These are phyloP conservation scores for Latheticus oryzae DNA, from an alignment of 2,888 invertebrate genomes.

Conservation along the genomic window DNA sequence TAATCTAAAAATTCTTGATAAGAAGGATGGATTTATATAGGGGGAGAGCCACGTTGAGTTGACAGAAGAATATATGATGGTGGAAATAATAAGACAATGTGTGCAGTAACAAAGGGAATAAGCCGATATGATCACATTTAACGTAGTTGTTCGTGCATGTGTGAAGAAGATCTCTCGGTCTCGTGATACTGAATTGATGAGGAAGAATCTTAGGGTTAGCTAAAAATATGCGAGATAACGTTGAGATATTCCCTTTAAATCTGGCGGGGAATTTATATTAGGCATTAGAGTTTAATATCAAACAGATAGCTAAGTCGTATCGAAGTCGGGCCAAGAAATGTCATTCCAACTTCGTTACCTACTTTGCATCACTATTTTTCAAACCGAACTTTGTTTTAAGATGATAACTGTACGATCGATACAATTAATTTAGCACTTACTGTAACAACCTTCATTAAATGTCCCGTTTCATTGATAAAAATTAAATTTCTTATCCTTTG, in stretches of 20 bases:
- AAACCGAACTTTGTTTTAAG: constrained; percentile 15
- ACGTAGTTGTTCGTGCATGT: constrained; percentile 33
- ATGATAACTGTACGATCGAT: constrained; percentile 36
- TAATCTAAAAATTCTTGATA: constrained; percentile 29
- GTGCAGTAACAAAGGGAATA: constrained; percentile 19
- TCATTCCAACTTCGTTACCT: constrained; percentile 42
- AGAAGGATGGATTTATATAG: no score
- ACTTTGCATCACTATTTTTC: constrained; percentile 37
- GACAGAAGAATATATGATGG: constrained; percentile 19
- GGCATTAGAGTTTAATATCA: constrained; percentile 43
- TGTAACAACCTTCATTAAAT: constrained; percentile 38
- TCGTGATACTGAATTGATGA: constrained; percentile 44
- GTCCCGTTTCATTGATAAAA: constrained; percentile 44
- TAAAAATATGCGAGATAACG: constrained; percentile 44
- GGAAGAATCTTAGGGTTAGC: constrained; percentile 27
- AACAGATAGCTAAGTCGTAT: constrained; percentile 33
- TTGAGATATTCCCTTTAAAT: constrained; percentile 41
- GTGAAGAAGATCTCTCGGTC: constrained; percentile 36
- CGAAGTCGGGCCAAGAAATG: constrained; percentile 41
- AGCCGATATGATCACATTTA: constrained; percentile 32
- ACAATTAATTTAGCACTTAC: constrained; percentile 40
- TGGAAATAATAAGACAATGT: constrained; percentile 23
- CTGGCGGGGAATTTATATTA: constrained; percentile 43
- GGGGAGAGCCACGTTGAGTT: constrained; percentile 1
- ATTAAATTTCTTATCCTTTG: constrained; percentile 43